These are phyloP conservation scores for Rallus crepitans DNA, from an alignment of 2,797 vertebrate species.

Conservation along the genomic window DNA sequence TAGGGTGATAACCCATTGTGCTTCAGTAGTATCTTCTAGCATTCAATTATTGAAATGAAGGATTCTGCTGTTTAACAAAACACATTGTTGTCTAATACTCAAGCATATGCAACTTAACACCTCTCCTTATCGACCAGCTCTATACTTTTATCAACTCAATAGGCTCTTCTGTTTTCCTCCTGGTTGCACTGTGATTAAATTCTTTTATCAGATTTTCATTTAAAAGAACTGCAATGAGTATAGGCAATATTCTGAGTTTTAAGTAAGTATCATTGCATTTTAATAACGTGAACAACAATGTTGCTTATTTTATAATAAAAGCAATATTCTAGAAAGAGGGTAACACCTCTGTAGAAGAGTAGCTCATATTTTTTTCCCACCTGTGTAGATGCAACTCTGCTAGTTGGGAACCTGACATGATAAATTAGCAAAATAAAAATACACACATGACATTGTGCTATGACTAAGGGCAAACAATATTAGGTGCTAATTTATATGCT, in stretches of 20 bases:
- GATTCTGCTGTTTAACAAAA: background rate
- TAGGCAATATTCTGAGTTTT: conserved; percentile 5
- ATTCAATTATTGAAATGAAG: conserved; percentile 10
- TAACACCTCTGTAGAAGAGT: background rate
- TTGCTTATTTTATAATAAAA: background rate
- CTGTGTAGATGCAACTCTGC: background rate
- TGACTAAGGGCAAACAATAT: background rate
- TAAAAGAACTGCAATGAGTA: background rate
- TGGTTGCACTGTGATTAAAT: background rate
- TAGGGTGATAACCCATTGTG: background rate
- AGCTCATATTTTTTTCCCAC: background rate
- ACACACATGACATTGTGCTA: background rate
- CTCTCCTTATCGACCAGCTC: background rate
- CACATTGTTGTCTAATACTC: background rate
- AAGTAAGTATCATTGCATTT: conserved; percentile 17
- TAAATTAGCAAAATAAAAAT: background rate
- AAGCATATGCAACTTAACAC: conserved; percentile 26
- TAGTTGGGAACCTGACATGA: background rate
- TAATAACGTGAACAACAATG: background rate
- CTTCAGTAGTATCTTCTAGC: background rate
- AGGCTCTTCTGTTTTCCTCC: conserved; percentile 28
- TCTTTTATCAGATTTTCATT: conserved; percentile 39
- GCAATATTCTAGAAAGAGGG: background rate
- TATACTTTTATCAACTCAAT: background rate
- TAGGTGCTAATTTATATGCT: conserved; percentile 10